Conservation (phyloP, 1,140 invertebrate species). For the Drosophila neocordata region DNA sequence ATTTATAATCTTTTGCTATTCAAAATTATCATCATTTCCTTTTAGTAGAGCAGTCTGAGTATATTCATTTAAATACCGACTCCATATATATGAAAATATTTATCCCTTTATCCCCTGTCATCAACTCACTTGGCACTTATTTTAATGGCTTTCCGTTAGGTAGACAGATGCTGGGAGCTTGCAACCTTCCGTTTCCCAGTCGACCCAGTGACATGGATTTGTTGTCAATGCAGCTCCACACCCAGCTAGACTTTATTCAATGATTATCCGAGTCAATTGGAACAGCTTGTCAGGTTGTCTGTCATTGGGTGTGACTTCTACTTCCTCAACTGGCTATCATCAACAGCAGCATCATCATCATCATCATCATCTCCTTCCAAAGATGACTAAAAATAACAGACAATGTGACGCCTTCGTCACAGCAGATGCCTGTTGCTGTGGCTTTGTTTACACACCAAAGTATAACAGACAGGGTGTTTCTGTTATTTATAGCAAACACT, state of each 20-base stretch:
- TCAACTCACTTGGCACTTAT: neutral
- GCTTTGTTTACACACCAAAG: constrained; percentile 40
- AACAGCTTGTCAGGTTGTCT: constrained; percentile 38
- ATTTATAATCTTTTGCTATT: too few relatives aligned
- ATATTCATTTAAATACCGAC: neutral
- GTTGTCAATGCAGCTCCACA: constrained; percentile 37
- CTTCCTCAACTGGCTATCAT: neutral
- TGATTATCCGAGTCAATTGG: constrained; percentile 48
- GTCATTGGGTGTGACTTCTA: constrained; percentile 15
- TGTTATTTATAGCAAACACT: constrained; percentile 10
- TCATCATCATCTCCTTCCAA: neutral
- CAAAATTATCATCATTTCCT: too few relatives aligned
- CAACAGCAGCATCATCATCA: neutral
- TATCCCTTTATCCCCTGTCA: neutral
- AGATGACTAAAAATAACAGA: constrained; percentile 43
- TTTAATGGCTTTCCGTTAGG: neutral
- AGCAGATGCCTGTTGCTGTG: constrained; percentile 47
- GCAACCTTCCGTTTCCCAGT: constrained; percentile 6
- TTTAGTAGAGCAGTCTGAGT: too few relatives aligned
- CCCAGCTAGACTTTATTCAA: neutral
- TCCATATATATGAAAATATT: neutral
- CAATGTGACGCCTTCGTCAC: constrained; percentile 24
- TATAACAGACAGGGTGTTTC: constrained; percentile 26
- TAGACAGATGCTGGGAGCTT: neutral
- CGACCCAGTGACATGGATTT: constrained; percentile 43